Evolutionary conservation across 2,113 vertebrate genomes (phyloP), one percentile per base, ranked within the genome.

Genomic region (Craseonycteris thonglongyai): DNA sequence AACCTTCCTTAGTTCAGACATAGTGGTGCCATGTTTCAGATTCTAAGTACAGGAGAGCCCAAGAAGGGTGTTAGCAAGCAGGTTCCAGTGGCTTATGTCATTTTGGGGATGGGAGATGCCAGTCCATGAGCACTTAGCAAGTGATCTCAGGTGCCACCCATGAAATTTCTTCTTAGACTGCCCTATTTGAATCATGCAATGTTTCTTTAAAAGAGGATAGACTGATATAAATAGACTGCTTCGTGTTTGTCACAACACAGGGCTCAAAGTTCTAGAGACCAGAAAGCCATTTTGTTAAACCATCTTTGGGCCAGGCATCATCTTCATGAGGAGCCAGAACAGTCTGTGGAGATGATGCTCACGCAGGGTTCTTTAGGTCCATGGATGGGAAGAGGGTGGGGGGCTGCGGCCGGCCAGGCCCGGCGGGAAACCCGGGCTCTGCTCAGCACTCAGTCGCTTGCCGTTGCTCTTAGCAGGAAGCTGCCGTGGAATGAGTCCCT

Each of bases 211-310:
- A 87, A 76, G 76, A 47, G 26, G n/a, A 38, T 30, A 40, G 47
- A 15, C 28, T 35, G n/a, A 35, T 68, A 86, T 84, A 84, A 71
- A 75, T 49, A 66, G 65, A 71, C 42, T 58, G n/a, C 24, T 49
- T 63, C 30, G 1, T 92, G 72, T 84, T 76, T 56, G 33, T 89
- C 74, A 86, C 51, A 28, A 61, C 26, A n/a, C 24, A 63, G 88
- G 72, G 28, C 40, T 88, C 63, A 59, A 61, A 82, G 33, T 47
- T 92, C 51, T 87, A 92, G 91, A 69, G 45, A 63, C 38, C 30
- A 56, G 45, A 86, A 69, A 88, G 45, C 69, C 19, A n/a, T 54
- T 76, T 92, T 86, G 95, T 94, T 95, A 88, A 95, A 58, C 47
- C 14, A 35, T 92, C 80, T 51, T 90, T 76, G 76, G 71, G 59